Conservation (phyloP, 2,797 vertebrate species). For the Eptatretus atami region DNA sequence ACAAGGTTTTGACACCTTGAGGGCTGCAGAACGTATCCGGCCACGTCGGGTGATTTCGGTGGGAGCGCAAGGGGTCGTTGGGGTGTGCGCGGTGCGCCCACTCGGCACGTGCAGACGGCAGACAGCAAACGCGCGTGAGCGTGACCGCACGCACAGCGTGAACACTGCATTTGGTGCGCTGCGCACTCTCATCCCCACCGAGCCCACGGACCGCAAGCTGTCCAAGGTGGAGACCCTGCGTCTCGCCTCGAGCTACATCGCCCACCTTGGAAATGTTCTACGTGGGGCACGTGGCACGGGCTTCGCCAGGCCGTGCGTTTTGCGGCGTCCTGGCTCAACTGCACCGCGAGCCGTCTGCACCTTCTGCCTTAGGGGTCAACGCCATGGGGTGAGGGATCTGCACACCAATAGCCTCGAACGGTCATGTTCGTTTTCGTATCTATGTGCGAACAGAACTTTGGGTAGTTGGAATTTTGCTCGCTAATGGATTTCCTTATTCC, state of each 20-base stretch:
- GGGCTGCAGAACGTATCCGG: too few species aligned
- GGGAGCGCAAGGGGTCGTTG: too few species aligned
- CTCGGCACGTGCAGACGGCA: background rate
- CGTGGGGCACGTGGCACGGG: too few species aligned
- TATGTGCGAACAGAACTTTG: too few species aligned
- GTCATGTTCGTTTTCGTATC: too few species aligned
- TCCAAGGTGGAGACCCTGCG: slow-evolving; percentile 4
- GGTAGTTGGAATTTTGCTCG: too few species aligned
- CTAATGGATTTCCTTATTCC: too few species aligned
- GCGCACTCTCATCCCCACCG: slow-evolving; percentile 2
- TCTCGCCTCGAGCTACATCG: slow-evolving; percentile 2
- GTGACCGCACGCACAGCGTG: background rate
- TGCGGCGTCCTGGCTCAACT: background rate
- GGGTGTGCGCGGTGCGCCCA: too few species aligned
- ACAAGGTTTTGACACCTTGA: too few species aligned
- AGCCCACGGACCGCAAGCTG: background rate
- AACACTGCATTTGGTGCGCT: background rate
- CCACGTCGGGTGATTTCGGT: too few species aligned
- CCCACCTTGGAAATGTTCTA: background rate
- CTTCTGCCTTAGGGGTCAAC: slow-evolving; percentile 2
- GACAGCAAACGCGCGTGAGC: background rate
- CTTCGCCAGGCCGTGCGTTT: background rate
- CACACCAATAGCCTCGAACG: too few species aligned
- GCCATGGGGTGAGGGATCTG: background rate
- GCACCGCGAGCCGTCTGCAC: slow-evolving; percentile 1